Evolutionary conservation across 2,888 invertebrate genomes (phyloP), one percentile per base, ranked within the genome.

Genomic region (Apomyelois bistriatella): DNA sequence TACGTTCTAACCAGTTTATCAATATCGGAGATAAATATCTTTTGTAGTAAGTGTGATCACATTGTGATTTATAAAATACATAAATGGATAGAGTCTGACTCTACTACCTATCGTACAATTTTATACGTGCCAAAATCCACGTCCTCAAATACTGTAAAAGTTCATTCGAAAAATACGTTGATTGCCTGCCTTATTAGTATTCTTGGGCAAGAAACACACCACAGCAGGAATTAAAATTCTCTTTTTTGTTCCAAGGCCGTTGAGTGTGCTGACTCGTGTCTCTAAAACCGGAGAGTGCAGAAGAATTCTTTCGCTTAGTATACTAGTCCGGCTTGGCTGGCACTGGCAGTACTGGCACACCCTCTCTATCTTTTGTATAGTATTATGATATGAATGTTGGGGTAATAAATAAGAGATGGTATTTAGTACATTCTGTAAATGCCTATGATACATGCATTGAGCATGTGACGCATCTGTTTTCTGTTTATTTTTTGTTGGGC

Each of bases 181-280:
- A 60, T 66, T 64, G 66, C 66, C 70, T 64, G 66, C 66, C 70
- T 73, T 78, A 79, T 78, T 79, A 80, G 74, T 82, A 82, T 83
- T 76, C 77, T 74, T 66, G 57, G 72, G 68, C 66, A 72, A 77
- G 74, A 79, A 78, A 79, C 70, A 79, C 70, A 72, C 76, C 74
- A 72, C 77, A 70, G 75, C 74, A 69, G 73, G 82, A 75, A 79
- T 80, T 82, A 76, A 79, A 79, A 81, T 82, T 80, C 84, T 81
- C 79, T 76, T 84, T 85, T 85, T 86, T 86, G 82, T 79, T 67
- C 71, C 88, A 89, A 89, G 88, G 88, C 81, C 85, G 76, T 83
- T 76, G 77, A 83, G 85, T 86, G 42, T 43, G 52, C 46, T 46
- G 46, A 46, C 32, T 46, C 42, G 41, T 51, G 16, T 9, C 28